Base-by-base conservation (phyloP, 1,140 invertebrate species). In the Himalopsyche phryganea region DNA sequence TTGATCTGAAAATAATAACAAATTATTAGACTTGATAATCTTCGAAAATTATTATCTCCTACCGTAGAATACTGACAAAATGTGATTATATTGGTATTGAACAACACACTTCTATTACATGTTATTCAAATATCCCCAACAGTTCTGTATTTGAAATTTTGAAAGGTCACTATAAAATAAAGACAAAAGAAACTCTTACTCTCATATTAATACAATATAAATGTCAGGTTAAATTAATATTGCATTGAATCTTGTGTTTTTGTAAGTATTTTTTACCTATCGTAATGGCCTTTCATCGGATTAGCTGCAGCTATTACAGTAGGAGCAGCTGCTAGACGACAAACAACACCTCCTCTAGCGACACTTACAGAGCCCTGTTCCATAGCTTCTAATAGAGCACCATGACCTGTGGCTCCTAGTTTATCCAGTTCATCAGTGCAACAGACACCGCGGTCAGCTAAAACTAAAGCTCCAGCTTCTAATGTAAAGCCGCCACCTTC, bases 341-440 rank as follows among this genome's bases (percentile, higher is more conserved):
- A 90, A 60, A 89, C 82, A 11, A 89, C 79, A n/a, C 89, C 88
- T 14, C 89, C 89, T 73, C 96, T 94, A 0, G 93, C 92, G 52
- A 98, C 84, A 69, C 91, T 94, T 1, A 97, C 86, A 54, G 86
- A 85, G 65, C 96, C 90, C 66, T 96, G 93, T 72, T 98, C 94
- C 93, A 98, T 96, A 10, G 91, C 91, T 82, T 98, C 94, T 38
- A 97, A 74, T 33, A 98, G 75, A 20, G 75, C 68, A n/a, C 73
- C 72, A 66, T 78, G 71, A 56, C 75, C 67, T 3, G 63, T 60
- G 3, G 61, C 72, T 32, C 80, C 74, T 85, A 96, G 92, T 81
- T 97, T 97, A 74, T 98, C 94, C 71, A 98, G 93, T 75, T 98
- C 95, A 74, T 98, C 95, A 38, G 97, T 92, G 66, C 92, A 95